Evolutionary conservation across 2,113 vertebrate genomes (phyloP).

Genomic region (Leucoraja erinaceus): DNA sequence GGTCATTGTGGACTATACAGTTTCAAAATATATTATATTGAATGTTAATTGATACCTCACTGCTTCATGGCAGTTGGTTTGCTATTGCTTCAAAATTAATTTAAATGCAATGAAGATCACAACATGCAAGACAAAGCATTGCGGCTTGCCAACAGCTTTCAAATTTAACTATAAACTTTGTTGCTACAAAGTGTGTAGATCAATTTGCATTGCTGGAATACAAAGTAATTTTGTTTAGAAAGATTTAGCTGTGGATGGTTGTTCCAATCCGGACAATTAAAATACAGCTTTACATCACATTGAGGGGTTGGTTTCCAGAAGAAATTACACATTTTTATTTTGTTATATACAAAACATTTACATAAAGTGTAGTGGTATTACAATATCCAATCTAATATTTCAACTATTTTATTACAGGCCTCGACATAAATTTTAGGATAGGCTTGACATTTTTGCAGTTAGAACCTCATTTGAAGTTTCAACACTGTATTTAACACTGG

Average conservation of each 20-base stretch:
- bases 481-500: neutral
- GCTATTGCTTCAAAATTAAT: constrained; percentile 60
- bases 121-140: constrained; percentile 8
- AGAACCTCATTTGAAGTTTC: constrained; percentile 8
- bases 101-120: constrained; percentile 36
- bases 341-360: neutral
- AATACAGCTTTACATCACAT: constrained; percentile 25
- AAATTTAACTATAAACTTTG: constrained; percentile 20
- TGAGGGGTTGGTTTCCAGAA: constrained; percentile 10
- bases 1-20: constrained; percentile 74
- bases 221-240: neutral
- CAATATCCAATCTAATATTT: constrained; percentile 15
- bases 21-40: constrained; percentile 73
- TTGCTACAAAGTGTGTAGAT: neutral
- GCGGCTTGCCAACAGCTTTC: neutral
- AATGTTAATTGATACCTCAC: constrained; percentile 70
- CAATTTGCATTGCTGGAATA: constrained; percentile 1
- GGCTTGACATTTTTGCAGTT: constrained; percentile 21
- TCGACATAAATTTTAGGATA: constrained; percentile 24
- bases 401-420: constrained; percentile 36
- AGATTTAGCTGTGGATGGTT: constrained; percentile 18
- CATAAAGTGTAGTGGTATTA: constrained; percentile 27
- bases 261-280: constrained; percentile 14
- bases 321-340: neutral
- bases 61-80: constrained; percentile 78